Conservation (phyloP, 1,140 invertebrate genomes). For the Pararge aegeria region DNA sequence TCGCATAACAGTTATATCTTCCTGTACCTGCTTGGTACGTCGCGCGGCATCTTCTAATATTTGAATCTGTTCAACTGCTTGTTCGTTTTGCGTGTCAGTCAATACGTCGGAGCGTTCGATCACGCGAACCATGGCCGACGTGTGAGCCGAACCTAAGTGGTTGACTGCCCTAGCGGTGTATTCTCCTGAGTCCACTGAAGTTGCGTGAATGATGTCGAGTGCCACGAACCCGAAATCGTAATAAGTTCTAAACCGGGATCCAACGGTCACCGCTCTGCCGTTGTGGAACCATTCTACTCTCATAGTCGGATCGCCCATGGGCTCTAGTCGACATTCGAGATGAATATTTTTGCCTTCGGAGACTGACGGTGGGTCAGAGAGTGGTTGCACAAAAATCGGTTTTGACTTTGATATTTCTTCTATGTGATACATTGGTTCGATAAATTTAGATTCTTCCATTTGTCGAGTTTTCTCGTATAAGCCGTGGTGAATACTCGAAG, state of each 20-base stretch:
- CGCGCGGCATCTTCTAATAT: slow-evolving; percentile 93
- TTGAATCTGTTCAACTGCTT: slow-evolving; percentile 96
- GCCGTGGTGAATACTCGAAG: slow-evolving; percentile 90
- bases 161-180: slow-evolving; percentile 96
- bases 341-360: slow-evolving; percentile 95
- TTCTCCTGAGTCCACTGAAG: slow-evolving; percentile 94
- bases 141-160: slow-evolving; percentile 94
- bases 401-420: slow-evolving; percentile 96
- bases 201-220: slow-evolving; percentile 93
- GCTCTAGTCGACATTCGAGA: slow-evolving; percentile 93
- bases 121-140: slow-evolving; percentile 92
- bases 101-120: slow-evolving; percentile 92
- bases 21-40: slow-evolving; percentile 84
- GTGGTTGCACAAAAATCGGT: slow-evolving; percentile 92
- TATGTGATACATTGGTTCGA: slow-evolving; percentile 93
- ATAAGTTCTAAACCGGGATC: slow-evolving; percentile 95
- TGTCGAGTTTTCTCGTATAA: slow-evolving; percentile 93
- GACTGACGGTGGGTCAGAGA: slow-evolving; percentile 90
- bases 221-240: slow-evolving; percentile 97
- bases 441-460: slow-evolving; percentile 91
- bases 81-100: slow-evolving; percentile 96
- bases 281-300: slow-evolving; percentile 97
- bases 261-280: slow-evolving; percentile 91
- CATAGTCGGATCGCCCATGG: slow-evolving; percentile 97
- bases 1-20: slow-evolving; percentile 90